Evolutionary conservation across 2,797 vertebrate genomes (phyloP), one percentile per base, ranked within the genome.

Genomic region (Chelidonichthys spinosus): DNA sequence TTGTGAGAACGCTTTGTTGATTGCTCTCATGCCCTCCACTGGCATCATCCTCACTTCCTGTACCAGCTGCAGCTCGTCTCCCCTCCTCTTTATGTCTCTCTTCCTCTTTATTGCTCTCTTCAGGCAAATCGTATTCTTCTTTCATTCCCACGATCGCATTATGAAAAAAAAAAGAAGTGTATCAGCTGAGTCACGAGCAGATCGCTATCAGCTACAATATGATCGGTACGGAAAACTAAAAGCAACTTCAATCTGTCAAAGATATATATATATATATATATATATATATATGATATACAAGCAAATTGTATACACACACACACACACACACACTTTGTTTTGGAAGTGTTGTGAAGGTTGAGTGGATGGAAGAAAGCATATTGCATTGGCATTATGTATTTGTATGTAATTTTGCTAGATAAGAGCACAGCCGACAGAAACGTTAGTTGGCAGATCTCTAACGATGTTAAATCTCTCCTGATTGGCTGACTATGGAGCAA

Each of bases 71-170:
- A 89, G 79, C 87, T 91, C 63, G 79, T 88, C 83, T 85, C 69
- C 72, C 74, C 14, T 50, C 64, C 61, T 72, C 55, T 53, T 15
- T 52, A 37, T 6, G 52, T 60, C 72, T 52, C 44, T 25, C 37
- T 55, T 40, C 74, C 71, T 74, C 43, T 47, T 15, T 76, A 49
- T 77, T 52, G 66, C 73, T 72, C 64, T 85, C 54, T 79, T 72
- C 59, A 36, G 74, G 65, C 76, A 72, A 78, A 70, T 58, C 13
- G 11, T 54, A 42, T 54, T 79, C n/a, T 66, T 85, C 69, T 78
- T 69, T 81, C 77, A 82, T 94, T 94, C 92, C 90, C 91, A 93
- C 79, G 86, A 93, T 90, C 81, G 71, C 73, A 78, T 86, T 84
- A 39, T 36, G 68, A 36, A 37, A 63, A 69, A 36, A 37, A 63